Conservation (phyloP, 2,888 invertebrate genomes). For the Ectemnius cavifrons region DNA sequence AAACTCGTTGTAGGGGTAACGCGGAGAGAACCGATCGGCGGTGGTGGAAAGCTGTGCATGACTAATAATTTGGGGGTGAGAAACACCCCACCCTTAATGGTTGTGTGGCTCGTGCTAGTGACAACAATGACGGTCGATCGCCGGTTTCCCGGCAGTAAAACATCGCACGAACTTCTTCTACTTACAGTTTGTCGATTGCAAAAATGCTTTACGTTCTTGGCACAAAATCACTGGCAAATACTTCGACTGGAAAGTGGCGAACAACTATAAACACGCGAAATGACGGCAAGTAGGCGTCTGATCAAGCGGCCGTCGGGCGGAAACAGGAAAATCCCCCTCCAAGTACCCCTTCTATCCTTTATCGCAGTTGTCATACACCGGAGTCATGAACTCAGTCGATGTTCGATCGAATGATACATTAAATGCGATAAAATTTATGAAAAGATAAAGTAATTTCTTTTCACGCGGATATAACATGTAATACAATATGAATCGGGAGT, state of each 20-base stretch:
- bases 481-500: too few relatives aligned
- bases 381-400: constrained; percentile 7
- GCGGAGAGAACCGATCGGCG: constrained; percentile 22
- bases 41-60: constrained; percentile 59
- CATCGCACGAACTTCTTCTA: constrained; percentile 19
- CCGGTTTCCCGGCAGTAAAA: constrained; percentile 3
- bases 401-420: background rate
- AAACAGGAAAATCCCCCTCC: constrained; percentile 71
- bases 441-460: background rate
- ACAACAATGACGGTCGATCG: constrained; percentile 40
- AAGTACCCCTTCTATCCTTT: constrained; percentile 37
- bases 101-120: constrained; percentile 29
- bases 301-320: constrained; percentile 70
- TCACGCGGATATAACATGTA: too few relatives aligned
- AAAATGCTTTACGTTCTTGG: constrained; percentile 38
- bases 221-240: constrained; percentile 33
- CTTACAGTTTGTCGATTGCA: constrained; percentile 45
- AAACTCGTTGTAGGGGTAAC: background rate
- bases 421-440: background rate
- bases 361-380: constrained; percentile 16
- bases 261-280: constrained; percentile 41
- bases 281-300: constrained; percentile 55
- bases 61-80: constrained; percentile 75
- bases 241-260: constrained; percentile 23
- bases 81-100: constrained; percentile 68